Percentiles rank a stretch among this genome's conserved stretches.
phyloP scores from a whole-genome alignment of 1,140 invertebrate genomes.

The Harlomillsia oculata region DNA sequence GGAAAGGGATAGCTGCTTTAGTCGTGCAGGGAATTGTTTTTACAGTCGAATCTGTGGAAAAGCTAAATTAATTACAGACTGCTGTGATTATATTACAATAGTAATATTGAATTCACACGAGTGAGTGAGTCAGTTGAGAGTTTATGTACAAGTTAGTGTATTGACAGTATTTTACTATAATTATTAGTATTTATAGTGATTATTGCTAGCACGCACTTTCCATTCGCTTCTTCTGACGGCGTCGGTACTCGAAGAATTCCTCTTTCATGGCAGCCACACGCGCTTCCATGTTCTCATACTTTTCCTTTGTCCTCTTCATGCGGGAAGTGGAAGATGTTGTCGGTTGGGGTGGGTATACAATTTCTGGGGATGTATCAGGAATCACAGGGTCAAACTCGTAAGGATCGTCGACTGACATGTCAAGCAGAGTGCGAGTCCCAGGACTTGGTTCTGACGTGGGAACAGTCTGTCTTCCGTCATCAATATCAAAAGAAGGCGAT shows the following conservation, averaged over 20 bases:
- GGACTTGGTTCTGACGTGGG: slow-evolving; percentile 33
- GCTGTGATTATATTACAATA: too few species aligned
- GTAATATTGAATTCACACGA: too few species aligned
- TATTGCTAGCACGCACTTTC: slow-evolving; percentile 59
- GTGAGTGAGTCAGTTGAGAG: too few species aligned
- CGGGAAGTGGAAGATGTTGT: slow-evolving; percentile 35
- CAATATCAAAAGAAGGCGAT: slow-evolving; percentile 32
- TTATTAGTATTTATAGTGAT: slow-evolving; percentile 11
- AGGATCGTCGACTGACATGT: slow-evolving; percentile 84
- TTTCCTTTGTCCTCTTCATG: slow-evolving; percentile 39
- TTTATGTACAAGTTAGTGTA: too few species aligned
- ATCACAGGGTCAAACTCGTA: slow-evolving; percentile 82
- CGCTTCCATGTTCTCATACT: slow-evolving; percentile 66
- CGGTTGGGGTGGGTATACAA: slow-evolving; percentile 31
- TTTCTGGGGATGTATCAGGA: slow-evolving; percentile 54
- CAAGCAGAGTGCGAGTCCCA: slow-evolving; percentile 42
- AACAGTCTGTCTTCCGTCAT: slow-evolving; percentile 21
- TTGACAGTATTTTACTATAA: too few species aligned
- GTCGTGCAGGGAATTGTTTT: too few species aligned
- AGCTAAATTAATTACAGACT: too few species aligned
- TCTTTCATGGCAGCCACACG: slow-evolving; percentile 88
- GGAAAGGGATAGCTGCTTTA: too few species aligned
- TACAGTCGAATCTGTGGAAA: too few species aligned
- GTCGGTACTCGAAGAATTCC: slow-evolving; percentile 85
- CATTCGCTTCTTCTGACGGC: slow-evolving; percentile 64